These are phyloP conservation scores for Drosophila dunni DNA, from an alignment of 1,140 invertebrate species.

Conservation along the genomic window DNA sequence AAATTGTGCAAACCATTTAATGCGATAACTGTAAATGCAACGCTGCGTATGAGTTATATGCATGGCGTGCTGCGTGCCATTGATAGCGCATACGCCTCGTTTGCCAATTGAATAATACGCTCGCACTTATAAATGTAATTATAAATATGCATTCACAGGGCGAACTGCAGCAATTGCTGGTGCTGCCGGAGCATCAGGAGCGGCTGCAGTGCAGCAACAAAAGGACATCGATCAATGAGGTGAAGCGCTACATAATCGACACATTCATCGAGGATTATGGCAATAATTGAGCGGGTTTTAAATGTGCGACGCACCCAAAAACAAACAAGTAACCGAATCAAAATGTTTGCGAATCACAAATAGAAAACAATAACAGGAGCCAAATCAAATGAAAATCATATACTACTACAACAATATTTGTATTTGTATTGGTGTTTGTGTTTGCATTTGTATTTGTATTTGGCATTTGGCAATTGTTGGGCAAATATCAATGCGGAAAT, in stretches of 20 bases:
- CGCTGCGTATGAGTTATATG: conserved; percentile 36
- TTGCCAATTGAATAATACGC: conserved; percentile 50
- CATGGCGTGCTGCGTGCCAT: conserved; percentile 24
- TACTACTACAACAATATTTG: conserved; percentile 1
- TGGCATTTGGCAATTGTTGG: conserved; percentile 15
- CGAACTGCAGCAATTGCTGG: conserved; percentile 77
- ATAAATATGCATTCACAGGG: conserved; percentile 55
- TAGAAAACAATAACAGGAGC: conserved; percentile 18
- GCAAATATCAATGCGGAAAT: conserved; percentile 35
- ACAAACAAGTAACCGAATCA: conserved; percentile 11
- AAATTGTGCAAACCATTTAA: conserved; percentile 39
- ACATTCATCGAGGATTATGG: conserved; percentile 83
- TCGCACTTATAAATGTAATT: conserved; percentile 20
- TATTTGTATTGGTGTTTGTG: not conserved
- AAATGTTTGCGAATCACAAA: conserved; percentile 28
- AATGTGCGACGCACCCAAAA: conserved; percentile 29
- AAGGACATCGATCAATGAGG: conserved; percentile 82
- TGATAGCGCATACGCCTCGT: conserved; percentile 62
- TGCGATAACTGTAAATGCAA: conserved; percentile 37
- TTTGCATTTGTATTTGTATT: conserved; percentile 10
- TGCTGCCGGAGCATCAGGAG: conserved; percentile 81
- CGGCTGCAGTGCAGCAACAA: conserved; percentile 77
- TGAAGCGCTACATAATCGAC: conserved; percentile 83
- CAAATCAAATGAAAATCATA: conserved; percentile 58
- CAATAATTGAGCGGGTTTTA: conserved; percentile 57